Conservation (phyloP, 2,888 invertebrate genomes). For the Blastobasis adustella region DNA sequence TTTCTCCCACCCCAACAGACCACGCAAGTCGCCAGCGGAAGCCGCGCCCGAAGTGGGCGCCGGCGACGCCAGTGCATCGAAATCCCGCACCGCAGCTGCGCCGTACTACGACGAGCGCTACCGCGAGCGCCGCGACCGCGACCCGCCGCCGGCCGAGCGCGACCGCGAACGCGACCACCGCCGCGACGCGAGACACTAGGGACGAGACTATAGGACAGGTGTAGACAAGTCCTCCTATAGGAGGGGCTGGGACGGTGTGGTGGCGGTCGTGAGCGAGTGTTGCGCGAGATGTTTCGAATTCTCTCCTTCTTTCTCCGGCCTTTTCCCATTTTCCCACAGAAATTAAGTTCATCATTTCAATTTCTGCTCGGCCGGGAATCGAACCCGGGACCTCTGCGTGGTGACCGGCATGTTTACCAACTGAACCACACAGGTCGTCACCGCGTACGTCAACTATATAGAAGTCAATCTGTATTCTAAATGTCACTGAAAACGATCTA, state of each 20-base stretch:
- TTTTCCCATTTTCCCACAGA: too few relatives aligned
- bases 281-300: background rate
- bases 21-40: slow-evolving; percentile 78
- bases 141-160: slow-evolving; percentile 76
- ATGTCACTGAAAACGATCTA: too few relatives aligned
- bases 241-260: background rate
- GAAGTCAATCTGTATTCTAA: too few relatives aligned
- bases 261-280: background rate
- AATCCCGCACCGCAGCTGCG: slow-evolving; percentile 71
- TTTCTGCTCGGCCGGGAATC: too few relatives aligned
- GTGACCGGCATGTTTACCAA: too few relatives aligned
- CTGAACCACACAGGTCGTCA: too few relatives aligned
- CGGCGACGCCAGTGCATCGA: slow-evolving; percentile 57
- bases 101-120: slow-evolving; percentile 93
- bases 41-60: slow-evolving; percentile 61
- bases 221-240: background rate
- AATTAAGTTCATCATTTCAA: too few relatives aligned
- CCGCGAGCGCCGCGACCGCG: slow-evolving; percentile 78
- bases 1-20: slow-evolving; percentile 34
- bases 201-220: background rate
- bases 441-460: too few relatives aligned
- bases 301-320: too few relatives aligned
- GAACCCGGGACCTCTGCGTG: too few relatives aligned
- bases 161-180: slow-evolving; percentile 60
- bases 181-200: slow-evolving; percentile 43